Evolutionary conservation across 2,113 vertebrate genomes (phyloP), one percentile per base, ranked within the genome.

Genomic region (Sisor rabdophorus): DNA sequence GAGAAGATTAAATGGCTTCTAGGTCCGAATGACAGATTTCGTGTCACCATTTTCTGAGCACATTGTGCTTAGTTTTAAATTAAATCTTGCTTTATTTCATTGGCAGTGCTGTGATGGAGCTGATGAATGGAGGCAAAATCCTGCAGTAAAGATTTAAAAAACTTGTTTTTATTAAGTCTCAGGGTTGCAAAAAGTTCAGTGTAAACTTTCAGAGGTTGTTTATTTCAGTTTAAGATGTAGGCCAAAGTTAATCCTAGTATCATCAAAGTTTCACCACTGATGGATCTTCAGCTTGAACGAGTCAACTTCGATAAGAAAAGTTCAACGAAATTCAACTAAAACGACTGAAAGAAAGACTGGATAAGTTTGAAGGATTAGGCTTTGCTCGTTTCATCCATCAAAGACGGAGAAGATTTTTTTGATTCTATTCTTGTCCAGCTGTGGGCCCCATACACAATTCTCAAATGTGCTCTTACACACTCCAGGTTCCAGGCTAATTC

Each of bases 401-500:
- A 17, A 47, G 17, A 32, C 4, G 40, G 17, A 65, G n/a, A 22
- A 11, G 7, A 65, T 19, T 3, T 17, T 22, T 53, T 54, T 36
- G 6, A 48, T 28, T 16, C 26, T 68, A 26, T 74, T 20, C 40
- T 28, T 48, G 9, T 24, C 32, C 44, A 71, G 44, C 75, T 16
- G 28, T 68, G 19, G n/a, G 24, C 19, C 20, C 71, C 24, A 28
- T 52, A 28, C 24, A 1, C 3, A 52, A 47, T 40, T 8, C 44
- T 24, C 22, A 44, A 4, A 65, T 10, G 61, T 22, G 3, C 26
- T 47, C 32, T 68, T 69, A 36, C 58, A 73, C 30, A 55, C 26
- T 48, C 7, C 67, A 78, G 20, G 44, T 80, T 60, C n/a, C 58
- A 2, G 26, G 28, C 48, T 68, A 73, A 83, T 73, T 13, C 69